Conservation (phyloP, 2,888 invertebrate genomes). For the Ichneumoninae sp. region DNA sequence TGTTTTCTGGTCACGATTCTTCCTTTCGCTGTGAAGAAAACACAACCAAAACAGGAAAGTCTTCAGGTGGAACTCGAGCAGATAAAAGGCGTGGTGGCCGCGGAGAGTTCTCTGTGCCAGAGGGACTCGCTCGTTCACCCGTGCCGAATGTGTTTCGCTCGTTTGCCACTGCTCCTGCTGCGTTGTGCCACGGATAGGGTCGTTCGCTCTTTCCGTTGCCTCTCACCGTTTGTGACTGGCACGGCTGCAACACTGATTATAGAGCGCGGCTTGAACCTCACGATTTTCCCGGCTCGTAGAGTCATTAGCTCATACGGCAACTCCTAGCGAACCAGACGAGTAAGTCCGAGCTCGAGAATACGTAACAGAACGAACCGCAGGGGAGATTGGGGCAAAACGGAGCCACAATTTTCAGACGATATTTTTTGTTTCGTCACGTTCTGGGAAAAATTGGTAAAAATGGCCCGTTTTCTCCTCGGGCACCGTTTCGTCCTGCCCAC, state of each 20-base stretch:
- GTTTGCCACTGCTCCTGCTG: conserved; percentile 70
- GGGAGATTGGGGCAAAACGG: neutral
- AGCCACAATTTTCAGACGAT: neutral
- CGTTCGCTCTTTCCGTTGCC: conserved; percentile 61
- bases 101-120: conserved; percentile 7
- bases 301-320: conserved; percentile 74
- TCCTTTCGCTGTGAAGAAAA: conserved; percentile 74
- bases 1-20: conserved; percentile 70
- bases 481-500: no score
- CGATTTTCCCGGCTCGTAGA: conserved; percentile 78
- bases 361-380: neutral
- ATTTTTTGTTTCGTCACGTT: neutral
- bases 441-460: no score
- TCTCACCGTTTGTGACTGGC: conserved; percentile 80
- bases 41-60: conserved; percentile 60
- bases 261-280: conserved; percentile 75
- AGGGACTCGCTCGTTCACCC: conserved; percentile 27
- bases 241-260: conserved; percentile 77
- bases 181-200: conserved; percentile 57
- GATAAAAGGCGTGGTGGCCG: conserved; percentile 76
- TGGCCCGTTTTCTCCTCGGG: no score
- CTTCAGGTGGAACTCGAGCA: conserved; percentile 45
- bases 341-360: conserved; percentile 9
- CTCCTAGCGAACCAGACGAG: conserved; percentile 23
- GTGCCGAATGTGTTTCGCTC: conserved; percentile 40